These are phyloP conservation scores for Adineta ricciae DNA, from an alignment of 2,888 invertebrate genomes.

Conservation along the genomic window DNA sequence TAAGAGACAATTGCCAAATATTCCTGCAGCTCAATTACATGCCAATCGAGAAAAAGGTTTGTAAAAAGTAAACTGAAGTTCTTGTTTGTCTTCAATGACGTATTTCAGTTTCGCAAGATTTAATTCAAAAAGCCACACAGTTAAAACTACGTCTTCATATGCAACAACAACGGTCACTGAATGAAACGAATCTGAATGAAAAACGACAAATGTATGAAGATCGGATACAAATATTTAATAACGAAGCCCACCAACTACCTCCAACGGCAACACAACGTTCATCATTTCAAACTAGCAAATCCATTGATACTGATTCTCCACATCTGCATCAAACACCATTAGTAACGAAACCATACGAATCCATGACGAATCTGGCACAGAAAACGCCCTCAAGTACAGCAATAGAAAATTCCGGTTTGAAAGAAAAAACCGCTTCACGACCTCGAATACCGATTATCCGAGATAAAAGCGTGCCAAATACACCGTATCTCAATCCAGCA, in stretches of 20 bases:
- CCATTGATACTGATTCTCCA: neutral
- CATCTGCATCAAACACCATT: neutral
- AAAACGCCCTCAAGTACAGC: neutral
- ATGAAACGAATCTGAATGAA: neutral
- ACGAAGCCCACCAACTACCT: neutral
- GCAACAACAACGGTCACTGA: neutral
- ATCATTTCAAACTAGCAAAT: conserved; percentile 16
- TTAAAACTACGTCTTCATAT: neutral
- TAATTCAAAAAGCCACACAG: conserved; percentile 6
- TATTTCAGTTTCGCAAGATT: neutral
- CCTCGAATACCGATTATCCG: neutral
- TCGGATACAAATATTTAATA: neutral
- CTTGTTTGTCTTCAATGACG: neutral
- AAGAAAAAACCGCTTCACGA: neutral
- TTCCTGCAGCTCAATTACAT: conserved; percentile 18
- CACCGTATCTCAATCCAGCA: neutral
- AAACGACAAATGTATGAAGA: conserved; percentile 9
- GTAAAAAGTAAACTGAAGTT: neutral
- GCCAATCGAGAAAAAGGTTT: conserved; percentile 26
- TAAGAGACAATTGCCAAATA: conserved; percentile 27
- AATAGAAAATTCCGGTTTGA: neutral
- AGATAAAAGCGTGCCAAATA: neutral
- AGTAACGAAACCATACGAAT: neutral
- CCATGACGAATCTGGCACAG: neutral
- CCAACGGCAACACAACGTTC: neutral